Evolutionary conservation across 2,113 vertebrate genomes (phyloP).

Genomic region (Tetrax tetrax): DNA sequence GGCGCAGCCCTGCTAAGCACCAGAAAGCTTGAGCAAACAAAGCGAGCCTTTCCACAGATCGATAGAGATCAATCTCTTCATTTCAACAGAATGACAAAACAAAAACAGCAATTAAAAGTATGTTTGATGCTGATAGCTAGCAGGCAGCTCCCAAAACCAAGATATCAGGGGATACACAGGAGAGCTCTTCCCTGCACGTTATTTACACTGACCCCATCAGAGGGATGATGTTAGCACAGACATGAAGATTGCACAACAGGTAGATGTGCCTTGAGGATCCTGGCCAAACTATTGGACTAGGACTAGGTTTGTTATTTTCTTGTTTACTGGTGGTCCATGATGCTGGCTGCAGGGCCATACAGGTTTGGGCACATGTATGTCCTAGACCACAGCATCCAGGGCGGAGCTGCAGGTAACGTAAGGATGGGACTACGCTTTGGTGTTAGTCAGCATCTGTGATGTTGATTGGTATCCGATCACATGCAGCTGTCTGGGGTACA

Average conservation of each 20-base stretch:
- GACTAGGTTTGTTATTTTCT: background rate
- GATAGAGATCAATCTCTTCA: slow-evolving; percentile 35
- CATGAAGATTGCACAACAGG: background rate
- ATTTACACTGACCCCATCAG: background rate
- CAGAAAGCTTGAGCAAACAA: slow-evolving; percentile 18
- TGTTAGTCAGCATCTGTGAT: background rate
- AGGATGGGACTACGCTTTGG: background rate
- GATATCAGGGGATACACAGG: background rate
- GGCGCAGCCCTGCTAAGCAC: background rate
- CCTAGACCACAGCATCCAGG: background rate
- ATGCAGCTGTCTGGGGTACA: background rate
- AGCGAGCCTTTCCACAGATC: background rate
- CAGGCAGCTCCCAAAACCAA: background rate
- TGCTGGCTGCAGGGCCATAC: background rate
- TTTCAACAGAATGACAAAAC: slow-evolving; percentile 4
- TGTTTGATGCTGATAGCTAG: background rate
- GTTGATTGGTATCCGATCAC: background rate
- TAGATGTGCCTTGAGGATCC: background rate
- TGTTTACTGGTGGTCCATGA: background rate
- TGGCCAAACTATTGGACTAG: background rate
- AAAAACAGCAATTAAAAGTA: slow-evolving; percentile 31
- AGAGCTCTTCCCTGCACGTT: background rate
- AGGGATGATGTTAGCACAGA: background rate
- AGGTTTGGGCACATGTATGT: background rate
- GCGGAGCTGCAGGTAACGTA: background rate